Base-by-base conservation (phyloP, 2,888 invertebrate species). In the Spialia ferax region DNA sequence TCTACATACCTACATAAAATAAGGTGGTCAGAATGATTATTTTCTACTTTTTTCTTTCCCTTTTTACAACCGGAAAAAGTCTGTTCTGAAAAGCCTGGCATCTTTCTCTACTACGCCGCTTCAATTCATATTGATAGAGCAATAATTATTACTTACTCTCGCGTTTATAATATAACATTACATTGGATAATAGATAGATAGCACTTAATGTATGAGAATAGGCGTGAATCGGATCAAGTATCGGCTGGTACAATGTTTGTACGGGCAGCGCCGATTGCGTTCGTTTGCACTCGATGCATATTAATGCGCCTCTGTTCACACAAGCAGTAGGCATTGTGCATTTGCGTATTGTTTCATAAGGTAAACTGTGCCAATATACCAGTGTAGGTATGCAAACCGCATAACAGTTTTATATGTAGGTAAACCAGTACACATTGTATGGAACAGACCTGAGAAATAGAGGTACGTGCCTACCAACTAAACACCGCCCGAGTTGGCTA, bases 241-340 rank as follows among this genome's bases (percentile, higher is more conserved):
- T 23, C 57, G 57, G 20, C 57, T 22, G 6, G 10, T 7, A 20
- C 56, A 35, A 32, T 57, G 22, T 57, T 57, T 57, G 57, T 32
- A 38, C 57, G 22, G 42, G 32, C 48, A 84, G 83, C 78, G 82
- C 54, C 76, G 62, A 70, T 78, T 78, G 71, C 79, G 77, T 80
- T 77, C 78, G 59, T 50, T 50, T 50, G 50, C 50, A 22, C 69
- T 71, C 72, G 75, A 83, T 79, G 83, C 79, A 80, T 70, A 69
- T 74, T 77, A 75, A 69, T 73, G 66, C 63, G 42, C 64, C 70
- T 69, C 73, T 73, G 76, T 78, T 72, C 71, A 72, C 75, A 74
- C 73, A 74, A 69, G 55, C 73, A 61, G 66, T 62, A 26, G 63
- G 20, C 65, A 54, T 60, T 60, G 52, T 42, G 23, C 42, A 42